These are phyloP conservation scores for Sclerodermus sp. DNA, from an alignment of 2,888 invertebrate genomes.

Conservation along the genomic window DNA sequence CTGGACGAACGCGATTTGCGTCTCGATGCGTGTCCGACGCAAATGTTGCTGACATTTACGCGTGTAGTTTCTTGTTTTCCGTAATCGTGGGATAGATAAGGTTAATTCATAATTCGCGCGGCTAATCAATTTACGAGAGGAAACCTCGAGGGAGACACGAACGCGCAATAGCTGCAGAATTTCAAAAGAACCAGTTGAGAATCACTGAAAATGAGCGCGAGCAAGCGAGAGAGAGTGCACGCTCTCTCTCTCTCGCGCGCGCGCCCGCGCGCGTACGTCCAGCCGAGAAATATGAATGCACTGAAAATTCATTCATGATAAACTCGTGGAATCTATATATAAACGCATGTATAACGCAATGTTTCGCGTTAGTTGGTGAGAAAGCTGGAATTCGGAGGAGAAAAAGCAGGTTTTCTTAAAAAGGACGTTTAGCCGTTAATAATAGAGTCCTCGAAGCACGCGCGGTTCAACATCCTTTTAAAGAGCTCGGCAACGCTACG, in stretches of 20 bases:
- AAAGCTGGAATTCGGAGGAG: too few species aligned
- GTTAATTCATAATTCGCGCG: too few species aligned
- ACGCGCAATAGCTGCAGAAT: constrained; percentile 1
- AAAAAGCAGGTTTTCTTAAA: neutral
- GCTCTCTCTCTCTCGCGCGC: too few species aligned
- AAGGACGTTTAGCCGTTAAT: neutral
- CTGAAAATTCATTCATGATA: constrained; percentile 47
- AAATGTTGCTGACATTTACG: too few species aligned
- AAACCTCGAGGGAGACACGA: neutral
- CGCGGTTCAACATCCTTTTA: neutral
- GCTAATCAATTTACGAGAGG: too few species aligned
- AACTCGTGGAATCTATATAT: constrained; percentile 15
- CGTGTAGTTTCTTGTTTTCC: too few species aligned
- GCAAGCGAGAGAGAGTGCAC: too few species aligned
- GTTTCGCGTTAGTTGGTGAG: constrained; percentile 3
- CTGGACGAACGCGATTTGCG: too few species aligned
- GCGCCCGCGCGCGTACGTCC: constrained; percentile 25
- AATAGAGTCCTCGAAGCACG: constrained; percentile 5
- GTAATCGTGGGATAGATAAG: too few species aligned
- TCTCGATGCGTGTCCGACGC: too few species aligned
- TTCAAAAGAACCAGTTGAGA: constrained; percentile 19
- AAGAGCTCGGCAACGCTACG: neutral
- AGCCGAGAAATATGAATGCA: constrained; percentile 43
- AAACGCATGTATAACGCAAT: too few species aligned
- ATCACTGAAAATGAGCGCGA: too few species aligned